A percentile compares a stretch with the other conserved stretches of the same genome.
Evolutionary conservation across 2,888 invertebrate species (phyloP).

Genomic region (Deilephila porcellus): DNA sequence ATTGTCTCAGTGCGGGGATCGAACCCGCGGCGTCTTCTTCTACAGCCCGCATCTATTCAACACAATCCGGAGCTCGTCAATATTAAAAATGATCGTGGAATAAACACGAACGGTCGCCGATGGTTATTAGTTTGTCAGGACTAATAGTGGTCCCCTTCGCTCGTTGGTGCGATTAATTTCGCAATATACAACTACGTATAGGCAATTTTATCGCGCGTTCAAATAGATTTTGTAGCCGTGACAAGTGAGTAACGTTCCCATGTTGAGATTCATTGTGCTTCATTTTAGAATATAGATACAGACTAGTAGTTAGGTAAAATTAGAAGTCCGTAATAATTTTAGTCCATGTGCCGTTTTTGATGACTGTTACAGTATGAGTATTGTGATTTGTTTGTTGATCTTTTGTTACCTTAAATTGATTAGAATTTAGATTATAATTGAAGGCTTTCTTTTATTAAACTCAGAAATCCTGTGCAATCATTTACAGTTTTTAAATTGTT

Average conservation of each 20-base stretch:
- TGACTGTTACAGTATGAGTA: no score
- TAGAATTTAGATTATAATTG: no score
- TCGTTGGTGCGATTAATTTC: constrained; percentile 28
- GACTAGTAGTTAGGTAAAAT: not conserved
- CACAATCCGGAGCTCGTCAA: not conserved
- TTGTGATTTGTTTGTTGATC: no score
- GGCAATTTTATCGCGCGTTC: constrained; percentile 25
- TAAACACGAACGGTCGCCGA: constrained; percentile 6
- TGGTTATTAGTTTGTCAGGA: constrained; percentile 21
- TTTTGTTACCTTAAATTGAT: no score
- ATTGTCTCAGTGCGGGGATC: no score
- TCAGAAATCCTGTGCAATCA: no score
- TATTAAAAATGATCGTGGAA: not conserved
- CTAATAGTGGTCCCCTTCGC: constrained; percentile 18
- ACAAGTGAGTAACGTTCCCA: constrained; percentile 21
- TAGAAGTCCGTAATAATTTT: not conserved
- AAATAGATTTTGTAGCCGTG: not conserved
- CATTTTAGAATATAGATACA: not conserved
- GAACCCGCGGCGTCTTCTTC: no score
- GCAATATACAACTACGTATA: constrained; percentile 22
- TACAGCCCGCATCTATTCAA: no score
- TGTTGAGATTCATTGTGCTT: constrained; percentile 15
- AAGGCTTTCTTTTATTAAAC: no score
- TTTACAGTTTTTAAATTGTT: no score
- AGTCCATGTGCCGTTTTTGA: no score